These are phyloP conservation scores for Lacerta viridis DNA, from an alignment of 2,797 vertebrate genomes.

Conservation along the genomic window DNA sequence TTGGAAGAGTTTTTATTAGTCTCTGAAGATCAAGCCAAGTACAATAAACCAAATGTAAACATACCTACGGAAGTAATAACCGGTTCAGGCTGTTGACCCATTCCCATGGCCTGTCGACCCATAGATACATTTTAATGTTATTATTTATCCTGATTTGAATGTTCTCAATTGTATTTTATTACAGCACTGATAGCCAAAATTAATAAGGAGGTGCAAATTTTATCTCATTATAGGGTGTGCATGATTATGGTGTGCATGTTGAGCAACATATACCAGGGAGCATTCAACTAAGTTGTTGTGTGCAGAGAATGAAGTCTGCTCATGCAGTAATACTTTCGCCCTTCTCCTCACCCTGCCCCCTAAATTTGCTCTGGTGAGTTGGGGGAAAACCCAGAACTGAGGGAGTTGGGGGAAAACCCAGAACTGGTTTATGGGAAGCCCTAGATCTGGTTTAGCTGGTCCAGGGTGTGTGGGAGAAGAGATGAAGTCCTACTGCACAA, in stretches of 20 bases:
- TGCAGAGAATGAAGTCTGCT: too few relatives aligned
- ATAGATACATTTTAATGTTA: background rate
- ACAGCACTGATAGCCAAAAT: background rate
- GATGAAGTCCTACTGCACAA: too few relatives aligned
- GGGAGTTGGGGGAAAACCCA: too few relatives aligned
- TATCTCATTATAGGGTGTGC: background rate
- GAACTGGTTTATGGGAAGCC: too few relatives aligned
- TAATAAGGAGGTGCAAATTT: background rate
- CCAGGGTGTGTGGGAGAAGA: too few relatives aligned
- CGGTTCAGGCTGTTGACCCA: background rate
- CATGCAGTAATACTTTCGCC: too few relatives aligned
- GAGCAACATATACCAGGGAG: background rate
- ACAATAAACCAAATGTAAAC: background rate
- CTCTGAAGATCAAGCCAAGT: background rate
- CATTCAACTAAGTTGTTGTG: too few relatives aligned
- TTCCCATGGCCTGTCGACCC: background rate
- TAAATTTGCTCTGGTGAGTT: too few relatives aligned
- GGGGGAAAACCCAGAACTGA: too few relatives aligned
- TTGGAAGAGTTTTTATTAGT: background rate
- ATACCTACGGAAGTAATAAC: background rate
- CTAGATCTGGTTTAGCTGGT: too few relatives aligned
- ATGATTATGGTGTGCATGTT: background rate
- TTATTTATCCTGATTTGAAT: background rate
- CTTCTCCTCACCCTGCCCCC: too few relatives aligned
- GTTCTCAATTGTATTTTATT: slow-evolving; percentile 1